These are phyloP conservation scores for Epizoanthus scotinus DNA, from an alignment of 92 coral and sea anemone genomes.

Conservation along the genomic window DNA sequence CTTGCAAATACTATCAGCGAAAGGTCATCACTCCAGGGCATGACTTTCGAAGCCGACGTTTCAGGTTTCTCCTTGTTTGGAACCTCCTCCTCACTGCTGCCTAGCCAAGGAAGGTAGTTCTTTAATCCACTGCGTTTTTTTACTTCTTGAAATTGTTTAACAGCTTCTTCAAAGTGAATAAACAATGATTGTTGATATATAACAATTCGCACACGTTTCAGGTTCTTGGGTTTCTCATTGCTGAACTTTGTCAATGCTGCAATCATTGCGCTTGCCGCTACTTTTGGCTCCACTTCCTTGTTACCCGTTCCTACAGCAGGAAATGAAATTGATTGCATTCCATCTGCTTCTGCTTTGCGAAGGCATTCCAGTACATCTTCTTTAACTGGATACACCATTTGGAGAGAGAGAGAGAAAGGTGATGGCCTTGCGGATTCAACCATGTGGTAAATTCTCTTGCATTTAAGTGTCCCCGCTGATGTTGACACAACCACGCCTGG, in stretches of 20 bases:
- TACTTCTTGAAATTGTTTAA: constrained; percentile 6
- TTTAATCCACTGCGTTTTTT: neutral
- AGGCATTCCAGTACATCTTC: constrained; percentile 52
- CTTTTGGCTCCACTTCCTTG: constrained; percentile 18
- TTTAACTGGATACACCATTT: constrained; percentile 10
- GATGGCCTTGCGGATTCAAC: no score
- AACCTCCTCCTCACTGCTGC: neutral
- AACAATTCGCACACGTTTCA: constrained; percentile 63
- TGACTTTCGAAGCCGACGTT: neutral
- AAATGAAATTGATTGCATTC: constrained; percentile 57
- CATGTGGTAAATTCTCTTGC: constrained; percentile 59
- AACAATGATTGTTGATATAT: constrained; percentile 38
- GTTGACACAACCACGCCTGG: constrained; percentile 39
- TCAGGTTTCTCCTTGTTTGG: neutral
- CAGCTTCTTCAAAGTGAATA: constrained; percentile 17
- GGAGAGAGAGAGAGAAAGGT: no score
- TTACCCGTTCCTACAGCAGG: constrained; percentile 81
- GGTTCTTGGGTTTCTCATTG: constrained; percentile 41
- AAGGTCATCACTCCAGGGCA: constrained; percentile 2
- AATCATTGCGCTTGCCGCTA: constrained; percentile 57
- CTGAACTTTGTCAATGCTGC: constrained; percentile 57
- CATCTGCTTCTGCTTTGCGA: constrained; percentile 27
- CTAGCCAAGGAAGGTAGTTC: neutral
- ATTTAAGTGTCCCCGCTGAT: constrained; percentile 51
- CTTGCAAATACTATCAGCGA: constrained; percentile 41